phyloP scores from a whole-genome alignment of 2,113 vertebrate genomes.

The Bettongia penicillata region DNA sequence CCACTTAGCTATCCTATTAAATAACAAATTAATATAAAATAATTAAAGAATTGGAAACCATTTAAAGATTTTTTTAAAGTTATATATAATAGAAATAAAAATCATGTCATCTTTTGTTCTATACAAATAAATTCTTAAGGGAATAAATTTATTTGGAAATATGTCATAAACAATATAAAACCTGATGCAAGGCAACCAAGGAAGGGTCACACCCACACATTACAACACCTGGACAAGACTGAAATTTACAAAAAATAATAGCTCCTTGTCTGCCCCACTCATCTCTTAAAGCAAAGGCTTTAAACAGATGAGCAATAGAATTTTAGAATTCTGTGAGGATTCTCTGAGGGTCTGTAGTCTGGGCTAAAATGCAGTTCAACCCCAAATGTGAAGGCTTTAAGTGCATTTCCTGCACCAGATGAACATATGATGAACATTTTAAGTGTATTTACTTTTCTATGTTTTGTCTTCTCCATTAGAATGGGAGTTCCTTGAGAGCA shows the following conservation, averaged over 20 bases:
- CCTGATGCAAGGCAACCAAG: background rate
- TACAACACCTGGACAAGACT: background rate
- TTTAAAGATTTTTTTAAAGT: background rate
- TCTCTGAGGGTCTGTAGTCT: background rate
- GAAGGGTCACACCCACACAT: background rate
- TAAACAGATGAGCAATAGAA: background rate
- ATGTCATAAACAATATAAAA: background rate
- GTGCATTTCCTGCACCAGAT: background rate
- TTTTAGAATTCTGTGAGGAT: background rate
- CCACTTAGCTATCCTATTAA: background rate
- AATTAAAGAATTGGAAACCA: slow-evolving; percentile 35
- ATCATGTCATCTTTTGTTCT: background rate
- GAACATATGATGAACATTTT: background rate
- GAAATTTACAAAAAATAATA: background rate
- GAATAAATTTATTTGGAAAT: background rate
- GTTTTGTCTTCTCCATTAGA: background rate
- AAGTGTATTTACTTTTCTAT: background rate
- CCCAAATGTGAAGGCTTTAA: background rate
- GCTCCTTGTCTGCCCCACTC: background rate
- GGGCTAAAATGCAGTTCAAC: background rate
- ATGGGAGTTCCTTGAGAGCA: background rate
- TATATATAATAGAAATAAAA: background rate
- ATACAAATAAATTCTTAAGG: background rate
- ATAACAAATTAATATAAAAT: slow-evolving; percentile 55
- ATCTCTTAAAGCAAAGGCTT: background rate